Evolutionary conservation across 2,797 vertebrate genomes (phyloP).

Genomic region (Syngnathus acus): DNA sequence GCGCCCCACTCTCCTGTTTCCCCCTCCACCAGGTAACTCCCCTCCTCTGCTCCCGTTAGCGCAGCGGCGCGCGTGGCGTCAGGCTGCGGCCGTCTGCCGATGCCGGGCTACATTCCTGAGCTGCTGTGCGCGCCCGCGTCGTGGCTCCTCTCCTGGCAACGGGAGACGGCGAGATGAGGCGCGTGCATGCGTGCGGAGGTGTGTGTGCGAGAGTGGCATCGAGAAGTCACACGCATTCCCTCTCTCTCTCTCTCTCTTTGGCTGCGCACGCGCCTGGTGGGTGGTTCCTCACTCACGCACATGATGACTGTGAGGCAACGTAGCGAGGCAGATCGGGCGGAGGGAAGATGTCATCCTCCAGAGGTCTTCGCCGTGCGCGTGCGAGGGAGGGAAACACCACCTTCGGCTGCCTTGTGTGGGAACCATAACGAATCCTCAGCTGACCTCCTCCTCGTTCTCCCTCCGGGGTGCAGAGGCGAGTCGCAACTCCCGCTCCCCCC

Average conservation of each 20-base stretch:
- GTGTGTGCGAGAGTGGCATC: not conserved
- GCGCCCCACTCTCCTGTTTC: no score
- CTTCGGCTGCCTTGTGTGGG: constrained; percentile 11
- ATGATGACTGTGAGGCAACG: constrained; percentile 22
- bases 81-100: not conserved
- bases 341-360: constrained; percentile 10
- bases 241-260: constrained; percentile 18
- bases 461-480: not conserved
- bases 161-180: not conserved
- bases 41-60: not conserved
- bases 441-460: not conserved
- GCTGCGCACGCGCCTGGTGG: constrained; percentile 36
- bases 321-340: constrained; percentile 26
- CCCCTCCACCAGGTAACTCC: constrained; percentile 9
- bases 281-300: constrained; percentile 45
- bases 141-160: constrained; percentile 11
- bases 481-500: not conserved
- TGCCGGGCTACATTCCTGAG: constrained; percentile 49
- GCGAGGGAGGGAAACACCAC: constrained; percentile 10
- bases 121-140: constrained; percentile 14
- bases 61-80: not conserved
- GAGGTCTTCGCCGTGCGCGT: constrained; percentile 1
- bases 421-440: constrained; percentile 30
- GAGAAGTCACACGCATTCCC: constrained; percentile 29
- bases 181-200: constrained; percentile 6